Evolutionary conservation across 2,113 vertebrate genomes (phyloP), one percentile per base, ranked within the genome.

Genomic region (Lontra canadensis): DNA sequence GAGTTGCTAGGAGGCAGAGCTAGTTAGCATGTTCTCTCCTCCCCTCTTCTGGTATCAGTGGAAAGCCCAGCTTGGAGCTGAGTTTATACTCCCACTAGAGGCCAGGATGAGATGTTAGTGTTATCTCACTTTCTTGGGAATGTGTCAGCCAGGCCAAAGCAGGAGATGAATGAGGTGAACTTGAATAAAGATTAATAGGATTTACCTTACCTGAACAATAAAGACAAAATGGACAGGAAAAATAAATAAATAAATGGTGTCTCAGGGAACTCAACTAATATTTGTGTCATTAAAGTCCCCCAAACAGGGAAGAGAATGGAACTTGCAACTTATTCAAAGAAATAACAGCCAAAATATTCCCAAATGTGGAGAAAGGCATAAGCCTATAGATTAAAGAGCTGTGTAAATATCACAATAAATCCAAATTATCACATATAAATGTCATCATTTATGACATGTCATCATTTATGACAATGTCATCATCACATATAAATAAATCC

Each of bases 241-340:
- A 57, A 57, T 52, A 52, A 61, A 26, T 25, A 78, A 26, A 11
- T 29, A 23, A 73, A 34, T 0, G 36, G 11, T 55, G 12, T 81
- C 36, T 82, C 15, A 82, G 31, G 59, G 61, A 71, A 23, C n/a
- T 90, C 36, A n/a, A 31, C 47, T 39, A 94, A 86, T 14, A n/a
- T 39, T 92, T 67, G 31, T 61, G 11, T 76, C 67, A 55, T 34
- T 52, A 82, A 15, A 85, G 23, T 82, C 7, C 71, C n/a, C 59
- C 42, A 82, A 89, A 86, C 10, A 69, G 18, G 71, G 29, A n/a
- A 94, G 23, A 92, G 18, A 88, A 57, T 49, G 39, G 6, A 29
- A 91, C 7, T 89, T 52, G 85, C 94, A 92, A 90, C 69, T 39
- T 93, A 49, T 63, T 82, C 26, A 86, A 94, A 92, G 25, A 82